Evolutionary conservation across 2,888 invertebrate species (phyloP).

Genomic region (Acanthoscelides obtectus): DNA sequence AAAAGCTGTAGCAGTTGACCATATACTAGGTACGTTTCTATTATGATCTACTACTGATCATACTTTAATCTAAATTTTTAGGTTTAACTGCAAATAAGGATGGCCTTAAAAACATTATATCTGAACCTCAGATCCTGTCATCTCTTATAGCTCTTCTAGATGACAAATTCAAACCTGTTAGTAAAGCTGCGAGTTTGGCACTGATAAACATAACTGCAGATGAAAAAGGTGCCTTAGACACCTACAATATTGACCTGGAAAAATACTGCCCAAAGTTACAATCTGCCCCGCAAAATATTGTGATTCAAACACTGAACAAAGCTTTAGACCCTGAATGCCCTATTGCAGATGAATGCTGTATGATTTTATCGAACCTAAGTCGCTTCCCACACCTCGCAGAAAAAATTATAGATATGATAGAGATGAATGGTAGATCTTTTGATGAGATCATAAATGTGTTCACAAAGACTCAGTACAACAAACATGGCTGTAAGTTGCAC

Average conservation of each 20-base stretch:
- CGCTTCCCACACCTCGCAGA: slow-evolving; percentile 58
- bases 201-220: slow-evolving; percentile 73
- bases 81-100: slow-evolving; percentile 65
- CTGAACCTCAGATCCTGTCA: slow-evolving; percentile 54
- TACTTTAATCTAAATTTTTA: slow-evolving; percentile 30
- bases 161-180: slow-evolving; percentile 57
- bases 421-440: slow-evolving; percentile 43
- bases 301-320: slow-evolving; percentile 33
- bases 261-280: slow-evolving; percentile 31
- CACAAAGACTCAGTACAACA: slow-evolving; percentile 64
- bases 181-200: slow-evolving; percentile 65
- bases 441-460: slow-evolving; percentile 56
- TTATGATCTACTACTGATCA: slow-evolving; percentile 1
- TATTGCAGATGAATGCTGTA: slow-evolving; percentile 71
- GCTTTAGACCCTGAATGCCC: slow-evolving; percentile 51
- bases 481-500: slow-evolving; percentile 63
- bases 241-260: slow-evolving; percentile 43
- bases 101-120: slow-evolving; percentile 57
- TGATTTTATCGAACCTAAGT: slow-evolving; percentile 76
- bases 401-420: slow-evolving; percentile 53
- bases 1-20: slow-evolving; percentile 63
- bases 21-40: slow-evolving; percentile 29
- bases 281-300: slow-evolving; percentile 36
- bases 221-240: slow-evolving; percentile 54
- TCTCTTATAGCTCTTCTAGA: slow-evolving; percentile 58